These are phyloP conservation scores for human (Homo sapiens) DNA, from an alignment of 2,113 vertebrate genomes.

Conservation along the genomic window DNA sequence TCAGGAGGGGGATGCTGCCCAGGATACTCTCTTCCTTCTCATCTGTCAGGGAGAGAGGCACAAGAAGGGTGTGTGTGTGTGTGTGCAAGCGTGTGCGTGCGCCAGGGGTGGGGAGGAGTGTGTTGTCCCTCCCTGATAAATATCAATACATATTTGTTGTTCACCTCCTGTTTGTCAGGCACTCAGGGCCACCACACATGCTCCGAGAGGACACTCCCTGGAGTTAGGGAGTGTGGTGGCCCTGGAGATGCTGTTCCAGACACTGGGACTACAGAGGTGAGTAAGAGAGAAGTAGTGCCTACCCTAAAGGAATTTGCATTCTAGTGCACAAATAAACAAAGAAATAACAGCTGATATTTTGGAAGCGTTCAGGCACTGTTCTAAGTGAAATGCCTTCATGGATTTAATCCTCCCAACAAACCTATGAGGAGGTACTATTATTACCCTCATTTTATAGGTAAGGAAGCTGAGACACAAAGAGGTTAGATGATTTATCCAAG, in stretches of 20 bases:
- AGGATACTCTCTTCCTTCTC: constrained; percentile 95
- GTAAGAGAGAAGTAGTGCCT: background rate
- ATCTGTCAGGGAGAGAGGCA: constrained; percentile 81
- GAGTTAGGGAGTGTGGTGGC: accelerated
- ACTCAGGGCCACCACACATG: accelerated
- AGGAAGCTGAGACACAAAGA: background rate
- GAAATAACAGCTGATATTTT: accelerated
- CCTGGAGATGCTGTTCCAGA: background rate
- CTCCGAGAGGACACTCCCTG: background rate
- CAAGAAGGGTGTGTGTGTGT: background rate
- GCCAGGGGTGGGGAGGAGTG: accelerated
- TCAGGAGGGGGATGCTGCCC: constrained; percentile 95
- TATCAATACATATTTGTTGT: accelerated
- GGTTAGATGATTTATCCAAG: background rate
- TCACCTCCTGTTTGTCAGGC: accelerated
- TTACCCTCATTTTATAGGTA: background rate
- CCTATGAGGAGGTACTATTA: background rate
- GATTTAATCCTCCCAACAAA: background rate
- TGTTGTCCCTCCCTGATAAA: no score
- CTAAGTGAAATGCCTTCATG: background rate
- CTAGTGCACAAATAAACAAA: background rate
- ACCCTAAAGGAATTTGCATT: background rate
- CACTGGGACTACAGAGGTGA: background rate
- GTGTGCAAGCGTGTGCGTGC: accelerated
- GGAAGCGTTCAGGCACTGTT: background rate